Percentiles rank a stretch among this genome's conserved stretches.
Evolutionary conservation across 2,888 invertebrate species (phyloP).

Genomic region (Cataglyphis rosenhaueri): DNA sequence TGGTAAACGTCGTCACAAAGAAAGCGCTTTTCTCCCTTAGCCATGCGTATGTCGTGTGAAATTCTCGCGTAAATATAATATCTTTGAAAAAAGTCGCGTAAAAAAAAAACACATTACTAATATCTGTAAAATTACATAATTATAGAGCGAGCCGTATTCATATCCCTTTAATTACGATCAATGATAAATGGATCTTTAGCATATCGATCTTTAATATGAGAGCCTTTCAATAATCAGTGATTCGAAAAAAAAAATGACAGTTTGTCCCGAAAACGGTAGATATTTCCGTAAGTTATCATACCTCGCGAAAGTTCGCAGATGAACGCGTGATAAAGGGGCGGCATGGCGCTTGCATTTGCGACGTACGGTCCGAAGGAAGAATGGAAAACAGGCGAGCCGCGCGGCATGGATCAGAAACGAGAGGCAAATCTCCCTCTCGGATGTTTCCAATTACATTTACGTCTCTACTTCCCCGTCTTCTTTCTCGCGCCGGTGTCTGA

Average conservation of each 20-base stretch:
- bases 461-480: conserved; percentile 56
- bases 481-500: conserved; percentile 81
- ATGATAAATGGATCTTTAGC: background rate
- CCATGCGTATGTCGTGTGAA: background rate
- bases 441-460: conserved; percentile 83
- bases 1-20: conserved; percentile 54
- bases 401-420: conserved; percentile 80
- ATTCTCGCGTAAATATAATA: conserved; percentile 48
- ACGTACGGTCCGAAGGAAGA: conserved; percentile 56
- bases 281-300: background rate
- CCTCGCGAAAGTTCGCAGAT: conserved; percentile 35
- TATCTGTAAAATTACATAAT: conserved; percentile 17
- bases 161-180: background rate
- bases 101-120: conserved; percentile 15
- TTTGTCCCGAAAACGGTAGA: background rate
- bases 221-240: background rate
- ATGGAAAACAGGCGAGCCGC: conserved; percentile 44
- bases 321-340: conserved; percentile 56
- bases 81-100: conserved; percentile 5
- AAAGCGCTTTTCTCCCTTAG: conserved; percentile 35
- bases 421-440: conserved; percentile 71
- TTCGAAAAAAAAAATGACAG: background rate
- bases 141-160: conserved; percentile 9
- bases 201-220: background rate
- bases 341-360: conserved; percentile 50